These are phyloP conservation scores for Orius insidiosus DNA, from an alignment of 1,140 invertebrate genomes.

Conservation along the genomic window DNA sequence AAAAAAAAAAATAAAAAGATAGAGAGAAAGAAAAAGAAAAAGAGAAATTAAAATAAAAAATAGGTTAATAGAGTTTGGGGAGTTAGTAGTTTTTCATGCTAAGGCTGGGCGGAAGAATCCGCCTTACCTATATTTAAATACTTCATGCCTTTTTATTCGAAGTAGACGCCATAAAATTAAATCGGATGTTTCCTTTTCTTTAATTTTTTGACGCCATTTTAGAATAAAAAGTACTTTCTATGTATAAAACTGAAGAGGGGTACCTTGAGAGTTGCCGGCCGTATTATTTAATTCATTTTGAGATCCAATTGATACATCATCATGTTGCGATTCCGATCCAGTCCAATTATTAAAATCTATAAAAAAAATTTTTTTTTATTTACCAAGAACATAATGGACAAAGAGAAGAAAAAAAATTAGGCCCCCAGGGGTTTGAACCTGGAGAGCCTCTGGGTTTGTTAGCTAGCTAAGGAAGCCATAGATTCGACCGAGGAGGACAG, in stretches of 20 bases:
- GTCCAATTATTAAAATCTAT: constrained; percentile 15
- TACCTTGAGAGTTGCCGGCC: constrained; percentile 61
- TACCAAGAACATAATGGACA: too few relatives aligned
- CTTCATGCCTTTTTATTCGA: constrained; percentile 2
- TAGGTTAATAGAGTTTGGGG: constrained; percentile 11
- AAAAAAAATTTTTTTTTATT: background rate
- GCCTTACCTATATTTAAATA: constrained; percentile 9
- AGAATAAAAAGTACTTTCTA: background rate
- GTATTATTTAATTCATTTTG: constrained; percentile 42
- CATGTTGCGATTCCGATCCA: constrained; percentile 29
- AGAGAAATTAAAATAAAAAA: constrained; percentile 7
- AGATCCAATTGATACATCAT: constrained; percentile 50
- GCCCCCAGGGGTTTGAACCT: too few relatives aligned
- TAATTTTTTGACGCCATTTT: background rate
- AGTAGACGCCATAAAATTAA: background rate
- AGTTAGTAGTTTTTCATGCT: constrained; percentile 8
- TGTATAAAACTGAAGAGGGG: background rate
- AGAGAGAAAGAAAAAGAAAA: constrained; percentile 4
- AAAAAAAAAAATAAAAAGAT: constrained; percentile 4
- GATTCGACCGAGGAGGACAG: too few relatives aligned
- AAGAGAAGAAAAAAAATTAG: too few relatives aligned
- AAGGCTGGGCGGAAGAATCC: constrained; percentile 10
- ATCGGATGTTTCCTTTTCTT: background rate
- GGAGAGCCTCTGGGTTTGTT: too few relatives aligned
- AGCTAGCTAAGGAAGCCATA: too few relatives aligned